Percentiles rank a stretch among this genome's conserved stretches.
These are phyloP conservation scores for Platygyra sinensis DNA, from an alignment of 64 coral and sea anemone species.

Conservation along the genomic window DNA sequence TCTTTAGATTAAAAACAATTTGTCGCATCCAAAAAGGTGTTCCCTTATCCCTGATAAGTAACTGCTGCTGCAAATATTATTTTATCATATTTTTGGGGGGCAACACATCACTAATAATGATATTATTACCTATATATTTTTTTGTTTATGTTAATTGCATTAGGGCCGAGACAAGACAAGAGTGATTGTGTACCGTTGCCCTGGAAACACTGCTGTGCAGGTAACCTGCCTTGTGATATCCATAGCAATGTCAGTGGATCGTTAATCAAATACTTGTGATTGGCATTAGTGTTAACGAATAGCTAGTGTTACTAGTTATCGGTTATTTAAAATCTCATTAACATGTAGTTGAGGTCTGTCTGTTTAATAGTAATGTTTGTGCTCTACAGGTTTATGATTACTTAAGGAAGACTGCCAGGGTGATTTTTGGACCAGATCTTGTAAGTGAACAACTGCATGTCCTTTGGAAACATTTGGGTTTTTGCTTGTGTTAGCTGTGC, in stretches of 20 bases:
- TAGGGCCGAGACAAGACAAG: constrained; percentile 86
- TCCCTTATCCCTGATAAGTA: no score
- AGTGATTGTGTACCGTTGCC: constrained; percentile 87
- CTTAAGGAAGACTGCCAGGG: constrained; percentile 77
- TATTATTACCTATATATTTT: no score
- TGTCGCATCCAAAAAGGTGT: no score
- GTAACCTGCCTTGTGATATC: constrained; percentile 39
- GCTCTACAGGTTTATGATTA: constrained; percentile 85
- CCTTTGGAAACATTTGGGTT: background rate
- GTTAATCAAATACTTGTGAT: background rate
- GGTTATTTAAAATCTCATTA: no score
- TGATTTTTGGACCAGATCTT: constrained; percentile 97
- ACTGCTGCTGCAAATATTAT: no score
- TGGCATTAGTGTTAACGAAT: background rate
- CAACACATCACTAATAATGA: no score
- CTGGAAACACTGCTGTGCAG: constrained; percentile 94
- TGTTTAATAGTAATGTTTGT: background rate
- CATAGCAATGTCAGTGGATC: background rate
- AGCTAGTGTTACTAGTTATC: no score
- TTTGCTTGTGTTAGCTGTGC: background rate
- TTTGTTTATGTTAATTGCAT: background rate
- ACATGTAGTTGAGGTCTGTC: background rate
- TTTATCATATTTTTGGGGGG: no score
- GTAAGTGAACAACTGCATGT: constrained; percentile 37
- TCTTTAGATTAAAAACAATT: no score